Percentiles rank a stretch among this genome's conserved stretches.
Conservation (phyloP, 2,888 invertebrate species). For the Oscheius sp. region DNA sequence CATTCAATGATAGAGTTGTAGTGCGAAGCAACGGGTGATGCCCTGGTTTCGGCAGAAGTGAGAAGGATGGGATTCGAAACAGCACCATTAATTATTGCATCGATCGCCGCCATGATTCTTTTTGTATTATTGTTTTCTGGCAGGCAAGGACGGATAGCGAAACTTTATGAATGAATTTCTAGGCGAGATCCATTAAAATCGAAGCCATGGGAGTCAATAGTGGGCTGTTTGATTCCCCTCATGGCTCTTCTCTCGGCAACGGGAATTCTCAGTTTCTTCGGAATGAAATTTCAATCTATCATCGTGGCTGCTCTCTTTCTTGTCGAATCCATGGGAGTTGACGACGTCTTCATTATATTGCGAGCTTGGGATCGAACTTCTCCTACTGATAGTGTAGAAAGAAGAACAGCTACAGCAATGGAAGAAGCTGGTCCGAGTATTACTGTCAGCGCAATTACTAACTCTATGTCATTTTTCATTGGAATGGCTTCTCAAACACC, state of each 20-base stretch:
- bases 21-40: constrained; percentile 65
- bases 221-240: constrained; percentile 63
- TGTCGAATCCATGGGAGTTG: constrained; percentile 67
- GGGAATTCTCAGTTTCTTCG: constrained; percentile 52
- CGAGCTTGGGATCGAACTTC: constrained; percentile 35
- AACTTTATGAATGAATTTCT: not conserved
- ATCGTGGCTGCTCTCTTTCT: constrained; percentile 65
- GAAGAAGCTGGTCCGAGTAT: constrained; percentile 67
- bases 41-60: constrained; percentile 64
- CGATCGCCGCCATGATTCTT: constrained; percentile 63
- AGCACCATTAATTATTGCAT: constrained; percentile 60
- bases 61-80: constrained; percentile 66
- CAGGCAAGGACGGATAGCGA: not conserved
- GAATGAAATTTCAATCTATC: constrained; percentile 61
- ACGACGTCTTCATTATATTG: constrained; percentile 64
- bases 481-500: constrained; percentile 60
- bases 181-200: constrained; percentile 47
- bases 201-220: constrained; percentile 62
- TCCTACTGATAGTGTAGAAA: constrained; percentile 20
- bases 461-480: constrained; percentile 52
- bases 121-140: constrained; percentile 52
- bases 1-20: constrained; percentile 32
- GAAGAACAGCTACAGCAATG: constrained; percentile 50
- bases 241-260: constrained; percentile 55
- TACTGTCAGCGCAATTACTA: constrained; percentile 62